Conservation (phyloP, 2,797 vertebrate species). For the Pteropus rufus region DNA sequence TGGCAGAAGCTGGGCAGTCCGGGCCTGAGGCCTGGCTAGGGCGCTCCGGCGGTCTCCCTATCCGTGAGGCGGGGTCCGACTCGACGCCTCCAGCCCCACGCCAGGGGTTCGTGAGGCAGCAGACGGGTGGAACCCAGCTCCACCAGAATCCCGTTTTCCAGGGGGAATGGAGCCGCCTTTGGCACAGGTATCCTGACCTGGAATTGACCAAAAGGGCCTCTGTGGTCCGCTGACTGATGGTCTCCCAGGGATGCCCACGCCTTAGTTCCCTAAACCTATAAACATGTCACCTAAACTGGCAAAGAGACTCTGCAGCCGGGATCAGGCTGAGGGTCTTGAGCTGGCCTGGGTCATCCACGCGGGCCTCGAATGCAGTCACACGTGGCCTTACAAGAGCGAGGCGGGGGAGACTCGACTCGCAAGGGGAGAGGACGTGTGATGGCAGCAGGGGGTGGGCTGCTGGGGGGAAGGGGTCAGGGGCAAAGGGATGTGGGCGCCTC, state of each 20-base stretch:
- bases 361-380: neutral
- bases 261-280: neutral
- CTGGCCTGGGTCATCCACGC: neutral
- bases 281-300: accelerated
- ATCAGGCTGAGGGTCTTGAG: accelerated
- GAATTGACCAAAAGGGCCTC: neutral
- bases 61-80: accelerated
- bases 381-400: accelerated
- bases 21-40: accelerated
- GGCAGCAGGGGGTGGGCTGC: too few relatives aligned
- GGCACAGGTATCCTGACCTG: neutral
- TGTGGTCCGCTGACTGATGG: accelerated
- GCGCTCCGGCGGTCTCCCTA: neutral
- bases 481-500: neutral
- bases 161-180: accelerated
- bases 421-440: neutral
- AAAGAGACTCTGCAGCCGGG: too few relatives aligned
- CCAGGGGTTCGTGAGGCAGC: accelerated
- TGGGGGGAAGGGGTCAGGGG: neutral
- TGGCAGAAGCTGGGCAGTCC: neutral
- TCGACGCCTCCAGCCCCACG: accelerated
- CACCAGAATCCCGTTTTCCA: neutral
- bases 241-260: neutral
- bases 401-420: neutral
- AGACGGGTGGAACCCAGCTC: too few relatives aligned